These are phyloP conservation scores for Gryllus bimaculatus DNA, from an alignment of 1,140 invertebrate species.

Conservation along the genomic window DNA sequence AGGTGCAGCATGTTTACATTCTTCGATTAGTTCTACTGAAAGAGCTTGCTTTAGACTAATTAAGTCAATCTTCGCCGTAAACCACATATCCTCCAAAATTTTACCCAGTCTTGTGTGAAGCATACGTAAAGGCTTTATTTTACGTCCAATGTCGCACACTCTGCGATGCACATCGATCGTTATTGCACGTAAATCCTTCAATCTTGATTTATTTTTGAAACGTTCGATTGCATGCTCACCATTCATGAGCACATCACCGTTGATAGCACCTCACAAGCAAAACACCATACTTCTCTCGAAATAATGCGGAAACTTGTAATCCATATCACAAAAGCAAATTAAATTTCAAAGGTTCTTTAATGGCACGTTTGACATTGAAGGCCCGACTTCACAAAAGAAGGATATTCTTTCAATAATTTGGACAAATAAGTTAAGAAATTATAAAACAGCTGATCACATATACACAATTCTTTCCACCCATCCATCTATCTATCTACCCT, in stretches of 20 bases:
- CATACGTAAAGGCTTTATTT: constrained; percentile 18
- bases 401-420: too few relatives aligned
- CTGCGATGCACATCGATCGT: constrained; percentile 22
- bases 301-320: not conserved
- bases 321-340: not conserved
- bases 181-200: constrained; percentile 20
- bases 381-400: too few relatives aligned
- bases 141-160: constrained; percentile 13
- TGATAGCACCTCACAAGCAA: not conserved
- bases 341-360: too few relatives aligned
- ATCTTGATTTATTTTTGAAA: not conserved
- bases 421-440: too few relatives aligned
- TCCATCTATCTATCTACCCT: too few relatives aligned
- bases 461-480: not conserved
- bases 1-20: constrained; percentile 57
- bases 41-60: constrained; percentile 45
- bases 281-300: too few relatives aligned
- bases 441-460: not conserved
- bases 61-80: constrained; percentile 36
- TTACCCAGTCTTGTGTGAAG: constrained; percentile 12
- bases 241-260: constrained; percentile 14
- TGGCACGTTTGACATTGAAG: too few relatives aligned
- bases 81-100: constrained; percentile 31
- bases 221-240: not conserved
- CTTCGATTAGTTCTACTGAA: constrained; percentile 55